Evolutionary conservation across 2,797 vertebrate species (phyloP), one percentile per base, ranked within the genome.

Genomic region (Neopelma chrysocephalum): DNA sequence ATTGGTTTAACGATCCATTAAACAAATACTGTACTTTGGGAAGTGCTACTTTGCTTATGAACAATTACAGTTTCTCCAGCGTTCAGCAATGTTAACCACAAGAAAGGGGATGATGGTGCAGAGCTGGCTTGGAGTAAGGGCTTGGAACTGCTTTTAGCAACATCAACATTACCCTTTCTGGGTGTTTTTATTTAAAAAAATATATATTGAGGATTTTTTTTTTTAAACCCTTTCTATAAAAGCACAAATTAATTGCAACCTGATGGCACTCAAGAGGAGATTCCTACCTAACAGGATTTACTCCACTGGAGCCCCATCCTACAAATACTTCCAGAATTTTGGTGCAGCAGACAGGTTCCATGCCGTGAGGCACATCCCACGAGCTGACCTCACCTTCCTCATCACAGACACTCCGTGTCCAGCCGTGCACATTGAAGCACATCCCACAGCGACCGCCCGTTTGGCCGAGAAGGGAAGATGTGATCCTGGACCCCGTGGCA

Each of bases 11-110:
- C 7, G 75, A 96, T 65, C 94, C 94, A 82, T 97, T 95, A 82
- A 96, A 91, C 82, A 94, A 96, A 93, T 95, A 93, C 92, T 90
- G 94, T 96, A 96, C 95, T 95, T 96, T 36, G 50, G 62, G 80
- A 97, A 96, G 91, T 78, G 89, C 68, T 93, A 76, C 79, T 95
- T 82, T 36, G 69, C 65, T 92, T 72, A 58, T 42, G 87, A 94
- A 92, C 92, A 87, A 78, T 91, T 95, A 87, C 80, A 81, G 87
- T 70, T 92, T 62, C 70, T 56, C 64, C 76, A 66, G 31, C 1
- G 0, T 51, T 76, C 45, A 43, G 42, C 1, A 0, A 34, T 12
- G 50, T 10, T 27, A 68, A 87, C 61, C 40, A 27, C 34, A 69
- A 31, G 15, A 22, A 14, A 42, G 25, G 79, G 34, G 66, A 69